Base-by-base conservation (phyloP, 35 echinoderm and acorn worm species). In the Stichopus chloronotus region DNA sequence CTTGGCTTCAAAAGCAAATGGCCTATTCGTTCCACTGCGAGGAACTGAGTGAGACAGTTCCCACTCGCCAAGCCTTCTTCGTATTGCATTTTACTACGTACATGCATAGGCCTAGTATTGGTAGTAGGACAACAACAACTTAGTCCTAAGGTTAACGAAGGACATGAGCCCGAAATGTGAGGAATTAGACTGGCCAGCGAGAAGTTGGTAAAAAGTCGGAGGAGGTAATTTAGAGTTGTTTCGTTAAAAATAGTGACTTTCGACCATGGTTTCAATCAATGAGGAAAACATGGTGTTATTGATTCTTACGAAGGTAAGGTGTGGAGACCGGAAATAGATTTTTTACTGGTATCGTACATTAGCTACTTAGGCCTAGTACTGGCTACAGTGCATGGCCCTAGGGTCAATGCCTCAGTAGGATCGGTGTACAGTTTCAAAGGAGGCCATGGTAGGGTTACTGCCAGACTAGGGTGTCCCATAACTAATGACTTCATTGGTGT, bases 291-390 rank as follows among this genome's bases (percentile, higher is more conserved):
- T 74, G 22, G 69, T 7, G 69, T 19, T 19, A 19, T 74, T 74
- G 69, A 74, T 74, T 20, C 7, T 74, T 74, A n/a, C 69, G 69
- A 7, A 74, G 69, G 69, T 74, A 74, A 74, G 19, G 69, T 74
- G 69, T 74, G 19, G 14, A 74, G 69, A 74, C 69, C 69, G 69
- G 69, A 74, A 74, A 74, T 74, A 43, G 69, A 74, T 74, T 74
- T 43, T 43, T 43, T 43, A 43, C 30, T 43, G 30, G 30, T 43
- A 43, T 43, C 30, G 30, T 43, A 3, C 30, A 43, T 43, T 43
- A 43, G 30, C 30, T 43, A 43, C 30, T 43, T 43, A 43, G 30
- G 30, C 30, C 30, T 43, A 43, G 30, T 43, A 43, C 30, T 43
- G 30, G 30, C 30, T 43, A 43, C 30, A 43, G 30, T 43, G 30